phyloP scores from a whole-genome alignment of 2,888 invertebrate species.

The Amiota mariae region DNA sequence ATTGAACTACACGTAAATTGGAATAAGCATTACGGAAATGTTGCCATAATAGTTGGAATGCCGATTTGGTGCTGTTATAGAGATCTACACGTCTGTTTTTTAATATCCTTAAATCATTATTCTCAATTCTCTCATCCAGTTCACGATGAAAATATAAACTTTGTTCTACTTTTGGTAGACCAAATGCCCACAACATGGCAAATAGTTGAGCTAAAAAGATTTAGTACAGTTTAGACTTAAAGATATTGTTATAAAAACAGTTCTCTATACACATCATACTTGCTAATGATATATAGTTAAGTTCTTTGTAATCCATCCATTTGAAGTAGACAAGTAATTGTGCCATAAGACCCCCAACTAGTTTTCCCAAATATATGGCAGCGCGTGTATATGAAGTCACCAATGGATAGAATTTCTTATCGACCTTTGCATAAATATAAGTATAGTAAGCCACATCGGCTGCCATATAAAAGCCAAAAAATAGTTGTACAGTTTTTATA shows the following conservation, averaged over 20 bases:
- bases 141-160: constrained; percentile 80
- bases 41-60: constrained; percentile 74
- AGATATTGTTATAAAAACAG: not conserved
- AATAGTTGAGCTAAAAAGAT: constrained; percentile 76
- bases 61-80: constrained; percentile 24
- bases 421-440: constrained; percentile 93
- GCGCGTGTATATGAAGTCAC: constrained; percentile 84
- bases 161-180: constrained; percentile 78
- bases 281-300: constrained; percentile 81
- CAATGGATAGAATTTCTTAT: constrained; percentile 80
- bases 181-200: constrained; percentile 78
- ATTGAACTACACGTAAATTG: constrained; percentile 78
- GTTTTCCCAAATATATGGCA: constrained; percentile 81
- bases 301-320: constrained; percentile 78
- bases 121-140: constrained; percentile 33
- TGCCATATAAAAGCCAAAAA: constrained; percentile 89
- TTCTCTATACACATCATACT: constrained; percentile 71
- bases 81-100: constrained; percentile 14
- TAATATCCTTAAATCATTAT: not conserved
- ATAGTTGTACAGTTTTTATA: constrained; percentile 81
- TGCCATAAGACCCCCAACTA: constrained; percentile 78
- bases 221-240: not conserved
- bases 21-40: constrained; percentile 79
- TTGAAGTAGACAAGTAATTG: constrained; percentile 79
- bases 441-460: constrained; percentile 95